Conservation (phyloP, 1,140 invertebrate species). For the Trichonephila clavata region DNA sequence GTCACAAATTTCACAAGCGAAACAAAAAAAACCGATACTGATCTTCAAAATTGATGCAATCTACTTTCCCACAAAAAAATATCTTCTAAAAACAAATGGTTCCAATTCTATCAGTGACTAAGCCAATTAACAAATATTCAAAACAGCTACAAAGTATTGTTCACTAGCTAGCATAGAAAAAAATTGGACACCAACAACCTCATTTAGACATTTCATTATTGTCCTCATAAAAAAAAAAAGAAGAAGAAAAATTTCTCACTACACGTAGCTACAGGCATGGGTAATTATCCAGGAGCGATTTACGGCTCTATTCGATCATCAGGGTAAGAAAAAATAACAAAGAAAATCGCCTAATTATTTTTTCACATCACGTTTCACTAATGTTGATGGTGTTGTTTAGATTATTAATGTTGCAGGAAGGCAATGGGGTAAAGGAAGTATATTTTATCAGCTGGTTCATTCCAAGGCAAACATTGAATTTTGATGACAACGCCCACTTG, state of each 20-base stretch:
- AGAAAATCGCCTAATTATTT: not conserved
- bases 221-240: not conserved
- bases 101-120: not conserved
- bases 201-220: not conserved
- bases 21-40: too few relatives aligned
- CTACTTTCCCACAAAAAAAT: not conserved
- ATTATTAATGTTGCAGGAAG: slow-evolving; percentile 29
- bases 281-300: not conserved
- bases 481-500: not conserved
- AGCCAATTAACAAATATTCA: not conserved
- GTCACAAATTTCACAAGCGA: too few relatives aligned
- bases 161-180: not conserved
- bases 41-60: not conserved
- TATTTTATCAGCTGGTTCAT: not conserved
- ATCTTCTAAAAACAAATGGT: not conserved
- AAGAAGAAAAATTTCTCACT: not conserved
- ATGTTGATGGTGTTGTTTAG: slow-evolving; percentile 30
- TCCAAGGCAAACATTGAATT: not conserved
- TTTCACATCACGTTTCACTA: slow-evolving; percentile 38
- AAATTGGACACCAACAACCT: not conserved
- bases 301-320: not conserved
- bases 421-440: slow-evolving; percentile 13
- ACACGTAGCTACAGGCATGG: not conserved
- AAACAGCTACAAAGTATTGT: not conserved
- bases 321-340: not conserved